Evolutionary conservation across 2,888 invertebrate species (phyloP).

Genomic region (Melanostoma mellinum): DNA sequence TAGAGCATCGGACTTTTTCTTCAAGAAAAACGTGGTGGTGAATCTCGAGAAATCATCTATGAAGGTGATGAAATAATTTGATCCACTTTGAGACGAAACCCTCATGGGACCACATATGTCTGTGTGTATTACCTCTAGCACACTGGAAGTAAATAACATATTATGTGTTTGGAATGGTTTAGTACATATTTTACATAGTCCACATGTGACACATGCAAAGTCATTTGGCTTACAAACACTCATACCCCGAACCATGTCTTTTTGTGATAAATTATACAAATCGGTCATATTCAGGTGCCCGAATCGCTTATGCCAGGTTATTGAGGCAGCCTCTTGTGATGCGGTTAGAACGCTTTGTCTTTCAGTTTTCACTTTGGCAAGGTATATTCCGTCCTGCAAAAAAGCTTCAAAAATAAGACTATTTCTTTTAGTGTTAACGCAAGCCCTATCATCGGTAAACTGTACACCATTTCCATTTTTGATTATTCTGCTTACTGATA

Average conservation of each 20-base stretch:
- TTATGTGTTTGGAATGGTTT: conserved; percentile 25
- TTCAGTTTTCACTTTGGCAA: not conserved
- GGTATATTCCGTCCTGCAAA: conserved; percentile 28
- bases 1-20: conserved; percentile 39
- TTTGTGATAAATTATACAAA: conserved; percentile 24
- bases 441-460: conserved; percentile 25
- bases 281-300: conserved; percentile 29
- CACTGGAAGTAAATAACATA: conserved; percentile 21
- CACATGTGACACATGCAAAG: conserved; percentile 38
- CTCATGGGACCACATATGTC: conserved; percentile 44
- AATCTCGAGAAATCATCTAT: conserved; percentile 51
- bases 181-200: conserved; percentile 35
- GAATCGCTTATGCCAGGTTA: conserved; percentile 33
- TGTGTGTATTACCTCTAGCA: conserved; percentile 40
- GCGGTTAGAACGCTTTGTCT: conserved; percentile 20
- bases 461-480: conserved; percentile 23
- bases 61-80: conserved; percentile 33
- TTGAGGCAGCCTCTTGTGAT: conserved; percentile 1
- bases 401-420: conserved; percentile 22
- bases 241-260: conserved; percentile 37
- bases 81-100: conserved; percentile 16
- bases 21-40: conserved; percentile 33
- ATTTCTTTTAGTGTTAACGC: conserved; percentile 24
- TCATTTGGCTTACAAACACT: conserved; percentile 21
- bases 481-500: conserved; percentile 44